Evolutionary conservation across 2,797 vertebrate genomes (phyloP).

Genomic region (Sebastes umbrosus): DNA sequence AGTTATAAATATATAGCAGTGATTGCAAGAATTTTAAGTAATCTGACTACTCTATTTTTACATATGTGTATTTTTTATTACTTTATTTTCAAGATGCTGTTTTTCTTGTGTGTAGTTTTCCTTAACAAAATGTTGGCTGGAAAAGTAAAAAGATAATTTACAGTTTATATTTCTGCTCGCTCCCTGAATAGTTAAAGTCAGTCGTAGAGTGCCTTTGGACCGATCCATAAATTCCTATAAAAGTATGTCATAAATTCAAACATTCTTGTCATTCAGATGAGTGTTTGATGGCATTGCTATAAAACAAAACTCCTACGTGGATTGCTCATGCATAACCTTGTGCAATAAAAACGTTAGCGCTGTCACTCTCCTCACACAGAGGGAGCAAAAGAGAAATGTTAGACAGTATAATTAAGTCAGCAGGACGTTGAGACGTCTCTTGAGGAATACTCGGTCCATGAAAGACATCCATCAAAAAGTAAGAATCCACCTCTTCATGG

Average conservation of each 20-base stretch:
- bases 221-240: neutral
- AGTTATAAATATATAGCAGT: neutral
- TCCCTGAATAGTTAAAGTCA: neutral
- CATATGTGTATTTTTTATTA: neutral
- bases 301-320: constrained; percentile 11
- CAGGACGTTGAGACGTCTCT: constrained; percentile 25
- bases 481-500: constrained; percentile 3
- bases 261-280: neutral
- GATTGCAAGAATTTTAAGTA: neutral
- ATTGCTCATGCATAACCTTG: neutral
- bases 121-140: too few relatives aligned
- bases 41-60: neutral
- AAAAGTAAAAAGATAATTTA: neutral
- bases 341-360: neutral
- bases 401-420: constrained; percentile 27
- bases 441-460: neutral
- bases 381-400: constrained; percentile 27
- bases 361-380: constrained; percentile 1
- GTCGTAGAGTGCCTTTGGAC: neutral
- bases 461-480: constrained; percentile 45
- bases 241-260: neutral
- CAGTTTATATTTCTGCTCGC: neutral
- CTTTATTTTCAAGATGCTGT: neutral
- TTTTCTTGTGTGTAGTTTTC: neutral
- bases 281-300: neutral